phyloP scores from a whole-genome alignment of 2,113 vertebrate genomes.

The Mobula hypostoma region DNA sequence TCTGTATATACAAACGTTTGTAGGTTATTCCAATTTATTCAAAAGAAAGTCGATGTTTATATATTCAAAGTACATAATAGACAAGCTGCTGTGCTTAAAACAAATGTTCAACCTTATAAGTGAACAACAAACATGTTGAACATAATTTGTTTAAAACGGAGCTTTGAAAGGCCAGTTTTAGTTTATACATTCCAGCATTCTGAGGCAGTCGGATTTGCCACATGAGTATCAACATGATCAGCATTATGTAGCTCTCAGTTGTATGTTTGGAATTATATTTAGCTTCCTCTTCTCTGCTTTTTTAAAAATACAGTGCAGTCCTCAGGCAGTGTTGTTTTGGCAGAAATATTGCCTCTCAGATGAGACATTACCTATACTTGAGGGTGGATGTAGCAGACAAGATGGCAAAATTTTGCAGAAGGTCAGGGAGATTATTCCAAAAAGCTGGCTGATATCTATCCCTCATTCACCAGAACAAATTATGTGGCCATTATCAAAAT shows the following conservation, averaged over 20 bases:
- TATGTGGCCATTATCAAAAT: too few species aligned
- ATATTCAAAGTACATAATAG: not conserved
- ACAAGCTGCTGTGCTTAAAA: not conserved
- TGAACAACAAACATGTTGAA: not conserved
- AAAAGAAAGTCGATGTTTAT: not conserved
- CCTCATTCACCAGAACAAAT: too few species aligned
- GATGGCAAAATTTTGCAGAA: too few species aligned
- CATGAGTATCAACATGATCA: too few species aligned
- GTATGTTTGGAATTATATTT: not conserved
- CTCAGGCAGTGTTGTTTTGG: too few species aligned
- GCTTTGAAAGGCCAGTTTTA: not conserved
- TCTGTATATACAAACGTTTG: too few species aligned
- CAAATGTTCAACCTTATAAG: not conserved
- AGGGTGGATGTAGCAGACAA: too few species aligned
- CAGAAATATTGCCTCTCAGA: too few species aligned
- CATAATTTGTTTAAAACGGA: not conserved
- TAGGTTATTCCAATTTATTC: not conserved
- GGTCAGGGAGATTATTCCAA: too few species aligned
- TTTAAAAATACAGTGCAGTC: not conserved
- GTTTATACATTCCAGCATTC: not conserved
- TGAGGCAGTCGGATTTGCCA: not conserved
- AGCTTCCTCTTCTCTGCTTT: not conserved
- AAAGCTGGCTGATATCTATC: too few species aligned
- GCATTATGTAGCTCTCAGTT: not conserved
- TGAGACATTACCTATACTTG: too few species aligned